A percentile compares a stretch with the other conserved stretches of the same genome.
These are phyloP conservation scores for Pteria penguin DNA, from an alignment of 2,888 invertebrate genomes.

Conservation along the genomic window DNA sequence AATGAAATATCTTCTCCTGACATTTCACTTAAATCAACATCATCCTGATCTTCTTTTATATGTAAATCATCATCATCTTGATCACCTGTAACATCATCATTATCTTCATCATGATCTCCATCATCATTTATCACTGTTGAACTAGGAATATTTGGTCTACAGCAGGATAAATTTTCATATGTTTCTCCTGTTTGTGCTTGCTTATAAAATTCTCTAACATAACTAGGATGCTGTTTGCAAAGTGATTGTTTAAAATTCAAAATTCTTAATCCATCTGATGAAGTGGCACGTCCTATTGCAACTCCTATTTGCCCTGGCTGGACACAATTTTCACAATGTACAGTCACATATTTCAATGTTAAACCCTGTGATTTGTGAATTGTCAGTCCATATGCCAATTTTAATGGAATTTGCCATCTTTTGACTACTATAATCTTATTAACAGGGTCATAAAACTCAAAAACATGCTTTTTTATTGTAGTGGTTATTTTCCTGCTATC, in stretches of 20 bases:
- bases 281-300: background rate
- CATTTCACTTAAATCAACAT: no score
- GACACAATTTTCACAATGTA: constrained; percentile 5
- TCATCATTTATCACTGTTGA: no score
- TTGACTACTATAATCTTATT: background rate
- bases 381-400: constrained; percentile 10
- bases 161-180: no score
- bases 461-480: background rate
- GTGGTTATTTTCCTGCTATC: background rate
- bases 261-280: background rate
- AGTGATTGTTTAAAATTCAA: constrained; percentile 1
- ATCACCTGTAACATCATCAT: no score
- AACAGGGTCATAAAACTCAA: background rate
- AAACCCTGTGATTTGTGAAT: constrained; percentile 28
- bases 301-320: constrained; percentile 26
- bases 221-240: background rate
- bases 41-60: no score
- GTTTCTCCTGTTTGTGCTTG: no score
- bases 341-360: constrained; percentile 7
- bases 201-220: no score
- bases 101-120: no score
- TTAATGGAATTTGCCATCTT: constrained; percentile 11
- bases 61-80: no score
- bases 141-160: no score
- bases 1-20: no score